A percentile compares a stretch with the other conserved stretches of the same genome.
Evolutionary conservation across 2,113 vertebrate species (phyloP).

Genomic region (Pipra filicauda): DNA sequence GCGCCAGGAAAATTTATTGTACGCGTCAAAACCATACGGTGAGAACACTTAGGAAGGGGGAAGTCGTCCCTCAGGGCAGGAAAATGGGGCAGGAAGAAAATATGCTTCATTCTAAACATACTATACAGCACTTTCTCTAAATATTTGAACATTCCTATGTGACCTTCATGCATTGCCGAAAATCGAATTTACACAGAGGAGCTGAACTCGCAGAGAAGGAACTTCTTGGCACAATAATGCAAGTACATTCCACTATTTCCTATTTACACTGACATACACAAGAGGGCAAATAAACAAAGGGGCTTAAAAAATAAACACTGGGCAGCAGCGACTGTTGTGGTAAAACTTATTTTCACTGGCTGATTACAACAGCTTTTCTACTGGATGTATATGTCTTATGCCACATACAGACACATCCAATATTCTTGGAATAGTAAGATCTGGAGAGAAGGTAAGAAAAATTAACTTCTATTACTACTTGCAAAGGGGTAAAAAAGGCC

Average conservation of each 20-base stretch:
- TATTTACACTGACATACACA: not conserved
- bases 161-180: not conserved
- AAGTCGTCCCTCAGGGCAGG: conserved; percentile 26
- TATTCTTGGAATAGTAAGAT: not conserved
- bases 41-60: not conserved
- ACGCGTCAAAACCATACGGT: not conserved
- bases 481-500: not conserved
- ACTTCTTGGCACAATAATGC: not conserved
- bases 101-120: conserved; percentile 16
- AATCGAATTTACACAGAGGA: not conserved
- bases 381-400: not conserved
- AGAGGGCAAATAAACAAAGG: not conserved
- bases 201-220: not conserved
- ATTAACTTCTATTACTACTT: not conserved
- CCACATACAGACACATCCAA: rapidly evolving
- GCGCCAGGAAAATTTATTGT: not conserved
- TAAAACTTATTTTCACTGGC: not conserved
- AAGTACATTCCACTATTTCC: conserved; percentile 10
- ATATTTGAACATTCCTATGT: conserved; percentile 34
- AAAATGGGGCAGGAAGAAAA: conserved; percentile 61
- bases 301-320: not conserved
- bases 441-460: not conserved
- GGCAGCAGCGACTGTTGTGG: not conserved
- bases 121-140: conserved; percentile 37
- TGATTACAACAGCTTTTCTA: not conserved